Evolutionary conservation across 2,113 vertebrate species (phyloP).

Genomic region (Chamaetylas fuelleborni): DNA sequence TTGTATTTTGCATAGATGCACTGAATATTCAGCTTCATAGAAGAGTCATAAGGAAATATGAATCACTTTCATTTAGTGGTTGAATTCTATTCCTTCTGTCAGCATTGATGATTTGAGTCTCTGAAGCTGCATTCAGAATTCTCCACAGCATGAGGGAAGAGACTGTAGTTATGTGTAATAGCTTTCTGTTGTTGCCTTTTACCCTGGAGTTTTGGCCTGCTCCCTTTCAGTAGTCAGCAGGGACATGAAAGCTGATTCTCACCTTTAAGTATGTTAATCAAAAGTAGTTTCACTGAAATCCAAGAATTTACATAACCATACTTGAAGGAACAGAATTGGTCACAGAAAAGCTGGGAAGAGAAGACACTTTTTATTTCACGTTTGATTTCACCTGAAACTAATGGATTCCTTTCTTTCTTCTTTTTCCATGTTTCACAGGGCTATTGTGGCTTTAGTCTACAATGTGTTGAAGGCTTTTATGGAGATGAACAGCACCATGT

Average conservation of each 20-base stretch:
- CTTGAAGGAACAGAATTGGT: not conserved
- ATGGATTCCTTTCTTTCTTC: not conserved
- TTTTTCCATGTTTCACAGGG: conserved; percentile 74
- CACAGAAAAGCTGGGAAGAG: not conserved
- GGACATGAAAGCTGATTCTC: not conserved
- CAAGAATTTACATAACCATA: not conserved
- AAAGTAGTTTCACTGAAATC: not conserved
- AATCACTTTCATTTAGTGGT: not conserved
- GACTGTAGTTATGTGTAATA: not conserved
- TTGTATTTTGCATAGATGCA: not conserved
- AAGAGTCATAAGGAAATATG: conserved; percentile 22
- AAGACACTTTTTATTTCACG: not conserved
- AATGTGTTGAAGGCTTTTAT: conserved; percentile 99
- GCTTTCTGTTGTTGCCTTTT: conserved; percentile 43
- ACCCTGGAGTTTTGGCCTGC: not conserved
- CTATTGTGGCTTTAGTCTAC: conserved; percentile 98
- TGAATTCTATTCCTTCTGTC: not conserved
- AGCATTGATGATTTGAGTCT: conserved; percentile 1
- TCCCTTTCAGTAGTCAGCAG: not conserved
- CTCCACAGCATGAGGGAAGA: not conserved
- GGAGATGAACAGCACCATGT: conserved; percentile 99
- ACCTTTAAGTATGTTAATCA: conserved; percentile 20
- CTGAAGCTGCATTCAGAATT: conserved; percentile 13
- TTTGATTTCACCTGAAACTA: conserved; percentile 3
- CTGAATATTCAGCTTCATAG: conserved; percentile 7